phyloP scores from a whole-genome alignment of 2,113 vertebrate species.

The Melanotaenia duboulayi region DNA sequence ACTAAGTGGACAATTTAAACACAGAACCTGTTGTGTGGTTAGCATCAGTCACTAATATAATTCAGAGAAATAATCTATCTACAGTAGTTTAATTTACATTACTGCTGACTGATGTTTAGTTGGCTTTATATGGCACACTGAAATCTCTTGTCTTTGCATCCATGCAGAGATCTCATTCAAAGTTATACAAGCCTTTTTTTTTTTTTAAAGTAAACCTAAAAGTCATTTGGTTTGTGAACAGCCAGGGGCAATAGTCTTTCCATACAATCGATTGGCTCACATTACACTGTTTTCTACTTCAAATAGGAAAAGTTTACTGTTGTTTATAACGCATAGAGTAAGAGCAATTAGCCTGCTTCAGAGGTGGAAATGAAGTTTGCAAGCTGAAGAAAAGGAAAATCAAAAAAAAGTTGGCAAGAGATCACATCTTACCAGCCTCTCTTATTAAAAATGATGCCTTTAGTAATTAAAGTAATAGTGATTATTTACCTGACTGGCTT shows the following conservation, averaged over 20 bases:
- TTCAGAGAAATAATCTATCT: too few relatives aligned
- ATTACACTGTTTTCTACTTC: slow-evolving; percentile 40
- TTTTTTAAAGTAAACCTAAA: slow-evolving; percentile 2
- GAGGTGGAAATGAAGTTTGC: slow-evolving; percentile 59
- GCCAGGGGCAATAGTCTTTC: slow-evolving; percentile 36
- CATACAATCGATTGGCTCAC: slow-evolving; percentile 50
- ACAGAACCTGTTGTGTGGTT: too few relatives aligned
- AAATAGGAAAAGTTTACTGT: slow-evolving; percentile 65
- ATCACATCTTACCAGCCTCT: slow-evolving; percentile 36
- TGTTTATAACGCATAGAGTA: slow-evolving; percentile 37
- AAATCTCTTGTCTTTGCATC: too few relatives aligned
- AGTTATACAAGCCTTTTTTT: too few relatives aligned
- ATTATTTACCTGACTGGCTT: slow-evolving; percentile 63
- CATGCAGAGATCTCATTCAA: too few relatives aligned
- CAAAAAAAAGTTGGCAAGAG: slow-evolving; percentile 32
- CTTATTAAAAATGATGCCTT: slow-evolving; percentile 70
- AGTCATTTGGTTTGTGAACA: too few relatives aligned
- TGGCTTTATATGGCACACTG: too few relatives aligned
- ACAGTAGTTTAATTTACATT: too few relatives aligned
- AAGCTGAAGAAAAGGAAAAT: slow-evolving; percentile 15
- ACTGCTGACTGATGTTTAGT: too few relatives aligned
- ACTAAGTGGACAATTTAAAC: too few relatives aligned
- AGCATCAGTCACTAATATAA: too few relatives aligned
- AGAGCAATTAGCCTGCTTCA: slow-evolving; percentile 61
- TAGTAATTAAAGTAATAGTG: slow-evolving; percentile 64